phyloP scores from a whole-genome alignment of 1,140 invertebrate genomes.

The Grapholita molesta region DNA sequence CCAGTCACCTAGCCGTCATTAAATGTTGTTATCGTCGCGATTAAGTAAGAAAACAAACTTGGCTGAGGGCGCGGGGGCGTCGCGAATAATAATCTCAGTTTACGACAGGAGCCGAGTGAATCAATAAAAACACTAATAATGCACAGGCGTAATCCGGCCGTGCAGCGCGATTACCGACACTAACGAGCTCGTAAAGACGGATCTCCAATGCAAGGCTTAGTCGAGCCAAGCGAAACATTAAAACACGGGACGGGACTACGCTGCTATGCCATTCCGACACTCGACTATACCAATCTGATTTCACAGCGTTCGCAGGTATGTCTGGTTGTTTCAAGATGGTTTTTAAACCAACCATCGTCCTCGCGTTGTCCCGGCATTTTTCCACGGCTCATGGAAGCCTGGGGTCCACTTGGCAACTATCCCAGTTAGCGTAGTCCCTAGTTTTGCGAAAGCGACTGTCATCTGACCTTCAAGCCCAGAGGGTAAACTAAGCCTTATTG shows the following conservation, averaged over 20 bases:
- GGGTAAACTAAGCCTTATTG: too few species aligned
- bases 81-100: slow-evolving; percentile 77
- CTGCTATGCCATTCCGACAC: neutral
- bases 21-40: slow-evolving; percentile 74
- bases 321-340: too few species aligned
- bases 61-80: slow-evolving; percentile 41
- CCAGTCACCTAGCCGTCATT: slow-evolving; percentile 76
- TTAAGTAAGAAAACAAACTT: slow-evolving; percentile 75
- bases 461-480: too few species aligned
- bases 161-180: slow-evolving; percentile 73
- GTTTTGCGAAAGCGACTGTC: too few species aligned
- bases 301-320: neutral
- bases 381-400: too few species aligned
- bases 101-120: slow-evolving; percentile 74
- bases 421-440: too few species aligned
- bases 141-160: slow-evolving; percentile 72
- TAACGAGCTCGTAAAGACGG: slow-evolving; percentile 74
- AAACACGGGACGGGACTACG: slow-evolving; percentile 32
- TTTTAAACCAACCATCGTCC: neutral
- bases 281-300: neutral
- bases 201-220: slow-evolving; percentile 69
- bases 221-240: slow-evolving; percentile 51
- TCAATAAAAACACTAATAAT: slow-evolving; percentile 79
- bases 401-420: too few species aligned
- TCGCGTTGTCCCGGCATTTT: too few species aligned